phyloP scores from a whole-genome alignment of 2,113 vertebrate species.

The Thermophis baileyi region DNA sequence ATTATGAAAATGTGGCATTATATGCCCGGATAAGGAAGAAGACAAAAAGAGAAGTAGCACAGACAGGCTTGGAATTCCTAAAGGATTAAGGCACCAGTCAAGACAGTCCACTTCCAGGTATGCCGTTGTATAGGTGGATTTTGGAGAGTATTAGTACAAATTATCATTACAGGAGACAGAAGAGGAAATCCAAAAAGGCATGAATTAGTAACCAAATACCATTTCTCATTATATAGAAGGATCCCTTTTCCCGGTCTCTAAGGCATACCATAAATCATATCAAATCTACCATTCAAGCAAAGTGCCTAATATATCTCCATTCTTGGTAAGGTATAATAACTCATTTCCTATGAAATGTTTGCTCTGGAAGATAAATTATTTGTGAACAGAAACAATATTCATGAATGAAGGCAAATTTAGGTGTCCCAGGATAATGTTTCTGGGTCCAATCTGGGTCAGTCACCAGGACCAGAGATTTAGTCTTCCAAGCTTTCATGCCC shows the following conservation, averaged over 20 bases:
- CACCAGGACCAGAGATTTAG: neutral
- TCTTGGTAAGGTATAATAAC: neutral
- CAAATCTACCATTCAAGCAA: neutral
- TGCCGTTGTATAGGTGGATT: neutral
- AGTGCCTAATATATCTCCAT: neutral
- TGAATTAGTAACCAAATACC: neutral
- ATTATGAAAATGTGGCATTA: neutral
- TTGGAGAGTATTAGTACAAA: neutral
- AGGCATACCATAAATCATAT: neutral
- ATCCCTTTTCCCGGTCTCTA: neutral
- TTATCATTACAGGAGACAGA: neutral
- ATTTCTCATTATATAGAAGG: neutral
- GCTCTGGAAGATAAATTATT: neutral
- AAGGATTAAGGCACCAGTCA: neutral
- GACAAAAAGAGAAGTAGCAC: no score
- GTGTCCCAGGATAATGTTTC: neutral
- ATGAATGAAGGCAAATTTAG: neutral
- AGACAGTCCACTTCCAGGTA: neutral
- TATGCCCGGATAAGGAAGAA: neutral
- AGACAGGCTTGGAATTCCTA: neutral
- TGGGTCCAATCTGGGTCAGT: neutral
- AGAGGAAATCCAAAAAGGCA: neutral
- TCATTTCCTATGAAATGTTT: neutral
- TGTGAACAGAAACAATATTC: accelerated
- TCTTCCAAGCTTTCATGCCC: neutral